These are phyloP conservation scores for Zonitis immaculata DNA, from an alignment of 2,888 invertebrate genomes.

Conservation along the genomic window DNA sequence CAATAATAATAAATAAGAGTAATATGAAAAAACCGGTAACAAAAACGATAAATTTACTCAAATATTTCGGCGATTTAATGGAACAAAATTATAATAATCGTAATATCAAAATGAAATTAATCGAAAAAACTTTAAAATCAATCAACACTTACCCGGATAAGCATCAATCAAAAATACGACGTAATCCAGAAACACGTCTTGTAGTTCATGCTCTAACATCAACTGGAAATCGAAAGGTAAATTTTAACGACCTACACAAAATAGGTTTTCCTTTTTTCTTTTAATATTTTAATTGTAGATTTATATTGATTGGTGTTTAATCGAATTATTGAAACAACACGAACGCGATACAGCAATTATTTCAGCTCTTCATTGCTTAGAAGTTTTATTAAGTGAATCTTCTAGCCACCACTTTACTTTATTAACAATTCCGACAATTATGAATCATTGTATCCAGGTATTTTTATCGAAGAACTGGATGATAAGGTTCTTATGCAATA, in stretches of 20 bases:
- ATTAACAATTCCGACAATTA: slow-evolving; percentile 24
- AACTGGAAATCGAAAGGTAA: slow-evolving; percentile 29
- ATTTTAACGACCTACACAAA: too few species aligned
- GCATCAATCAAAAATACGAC: slow-evolving; percentile 29
- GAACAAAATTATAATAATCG: slow-evolving; percentile 18
- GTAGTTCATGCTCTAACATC: slow-evolving; percentile 32
- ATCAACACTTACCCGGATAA: slow-evolving; percentile 13
- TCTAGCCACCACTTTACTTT: slow-evolving; percentile 28
- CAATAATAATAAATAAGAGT: slow-evolving; percentile 29
- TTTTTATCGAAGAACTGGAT: slow-evolving; percentile 29
- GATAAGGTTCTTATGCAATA: slow-evolving; percentile 24
- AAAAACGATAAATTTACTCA: slow-evolving; percentile 24
- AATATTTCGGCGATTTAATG: slow-evolving; percentile 19
- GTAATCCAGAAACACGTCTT: slow-evolving; percentile 33
- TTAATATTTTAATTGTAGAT: too few species aligned
- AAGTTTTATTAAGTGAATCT: slow-evolving; percentile 32
- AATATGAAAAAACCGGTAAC: slow-evolving; percentile 34
- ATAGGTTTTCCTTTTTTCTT: too few species aligned
- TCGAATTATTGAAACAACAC: slow-evolving; percentile 21
- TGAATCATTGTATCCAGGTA: slow-evolving; percentile 25
- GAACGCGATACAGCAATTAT: slow-evolving; percentile 22
- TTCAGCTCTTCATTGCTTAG: slow-evolving; percentile 31
- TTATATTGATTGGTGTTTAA: slow-evolving; percentile 24
- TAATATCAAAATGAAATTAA: slow-evolving; percentile 25
- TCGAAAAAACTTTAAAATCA: slow-evolving; percentile 24